These are phyloP conservation scores for Galerucella nymphaeae DNA, from an alignment of 2,888 invertebrate species.

Conservation along the genomic window DNA sequence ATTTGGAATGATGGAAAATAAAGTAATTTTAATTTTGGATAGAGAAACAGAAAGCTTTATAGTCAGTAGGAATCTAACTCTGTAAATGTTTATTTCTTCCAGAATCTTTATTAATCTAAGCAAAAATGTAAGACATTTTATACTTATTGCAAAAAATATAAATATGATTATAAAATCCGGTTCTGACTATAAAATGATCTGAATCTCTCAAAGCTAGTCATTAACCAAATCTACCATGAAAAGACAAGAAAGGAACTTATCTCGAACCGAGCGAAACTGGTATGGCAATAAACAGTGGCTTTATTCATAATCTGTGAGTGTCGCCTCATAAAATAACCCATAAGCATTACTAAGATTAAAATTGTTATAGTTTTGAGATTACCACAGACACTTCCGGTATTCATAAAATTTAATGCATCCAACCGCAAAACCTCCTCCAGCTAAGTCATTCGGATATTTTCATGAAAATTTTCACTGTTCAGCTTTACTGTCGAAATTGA, in stretches of 20 bases:
- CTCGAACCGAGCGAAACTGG: conserved; percentile 3
- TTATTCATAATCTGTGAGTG: conserved; percentile 47
- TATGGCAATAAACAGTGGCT: conserved; percentile 39
- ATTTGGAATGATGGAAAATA: background rate
- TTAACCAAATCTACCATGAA: conserved; percentile 27
- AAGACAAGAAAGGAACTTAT: background rate
- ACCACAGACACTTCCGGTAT: conserved; percentile 44
- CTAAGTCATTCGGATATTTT: conserved; percentile 36
- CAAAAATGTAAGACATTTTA: no score
- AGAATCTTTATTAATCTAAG: no score
- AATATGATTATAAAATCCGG: background rate
- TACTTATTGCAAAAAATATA: background rate
- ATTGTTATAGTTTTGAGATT: conserved; percentile 46
- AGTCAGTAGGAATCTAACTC: no score
- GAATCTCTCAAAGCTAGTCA: conserved; percentile 10
- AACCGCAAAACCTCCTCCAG: conserved; percentile 37
- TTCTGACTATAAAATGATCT: conserved; percentile 2
- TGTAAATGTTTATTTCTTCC: no score
- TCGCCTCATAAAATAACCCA: conserved; percentile 45
- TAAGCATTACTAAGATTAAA: conserved; percentile 50
- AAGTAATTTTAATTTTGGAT: background rate
- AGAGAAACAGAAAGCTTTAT: no score
- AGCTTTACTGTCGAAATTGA: conserved; percentile 38
- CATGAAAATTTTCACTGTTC: conserved; percentile 37
- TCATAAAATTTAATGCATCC: conserved; percentile 48